These are phyloP conservation scores for Oikopleura vanhoeffeni DNA, from an alignment of 23 tunicate species.

Conservation along the genomic window DNA sequence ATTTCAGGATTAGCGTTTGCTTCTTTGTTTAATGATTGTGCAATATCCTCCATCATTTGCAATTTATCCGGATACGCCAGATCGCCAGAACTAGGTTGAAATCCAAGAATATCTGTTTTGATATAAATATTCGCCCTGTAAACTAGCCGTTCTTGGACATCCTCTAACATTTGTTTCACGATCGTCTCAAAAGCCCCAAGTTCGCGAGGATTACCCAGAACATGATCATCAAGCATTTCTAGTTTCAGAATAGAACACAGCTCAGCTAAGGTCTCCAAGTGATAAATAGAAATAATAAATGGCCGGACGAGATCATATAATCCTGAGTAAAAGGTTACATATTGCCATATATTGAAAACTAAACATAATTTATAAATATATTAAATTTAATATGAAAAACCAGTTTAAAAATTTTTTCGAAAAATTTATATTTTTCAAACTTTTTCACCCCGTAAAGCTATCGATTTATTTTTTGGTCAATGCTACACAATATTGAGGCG, in stretches of 20 bases:
- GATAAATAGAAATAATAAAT: conserved; percentile 76
- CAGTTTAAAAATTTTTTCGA: too few species aligned
- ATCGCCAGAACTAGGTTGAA: conserved; percentile 84
- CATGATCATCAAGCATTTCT: conserved; percentile 96
- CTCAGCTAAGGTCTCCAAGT: conserved; percentile 90
- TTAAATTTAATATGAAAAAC: too few species aligned
- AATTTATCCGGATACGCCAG: conserved; percentile 84
- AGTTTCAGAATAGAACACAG: conserved; percentile 73
- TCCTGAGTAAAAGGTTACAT: too few species aligned
- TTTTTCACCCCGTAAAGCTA: too few species aligned
- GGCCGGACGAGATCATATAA: conserved; percentile 85
- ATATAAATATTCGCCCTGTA: conserved; percentile 81
- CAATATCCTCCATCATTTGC: conserved; percentile 82
- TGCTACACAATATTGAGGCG: too few species aligned
- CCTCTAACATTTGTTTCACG: conserved; percentile 76
- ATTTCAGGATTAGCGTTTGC: neutral
- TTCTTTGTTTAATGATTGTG: neutral
- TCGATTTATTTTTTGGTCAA: too few species aligned
- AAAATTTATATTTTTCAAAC: too few species aligned
- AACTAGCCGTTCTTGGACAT: conserved; percentile 90
- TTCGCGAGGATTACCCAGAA: conserved; percentile 35
- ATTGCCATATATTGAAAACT: too few species aligned
- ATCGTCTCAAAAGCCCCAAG: conserved; percentile 43
- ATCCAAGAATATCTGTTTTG: conserved; percentile 58
- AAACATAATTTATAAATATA: too few species aligned